Evolutionary conservation across 1,140 invertebrate genomes (phyloP), one percentile per base, ranked within the genome.

Genomic region (Choristoneura fumiferana): DNA sequence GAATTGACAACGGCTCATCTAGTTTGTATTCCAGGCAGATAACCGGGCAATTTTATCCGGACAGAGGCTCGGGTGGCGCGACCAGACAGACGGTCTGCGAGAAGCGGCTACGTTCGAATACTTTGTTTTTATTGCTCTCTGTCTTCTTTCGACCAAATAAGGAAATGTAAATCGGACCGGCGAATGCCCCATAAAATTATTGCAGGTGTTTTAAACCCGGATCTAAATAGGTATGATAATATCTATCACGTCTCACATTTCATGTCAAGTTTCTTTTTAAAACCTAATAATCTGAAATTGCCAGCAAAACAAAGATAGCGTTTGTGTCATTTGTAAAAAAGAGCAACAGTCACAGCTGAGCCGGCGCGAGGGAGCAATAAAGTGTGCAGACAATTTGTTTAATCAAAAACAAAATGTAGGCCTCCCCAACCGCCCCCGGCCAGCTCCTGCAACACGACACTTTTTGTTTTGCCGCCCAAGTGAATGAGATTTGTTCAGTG

Each of bases 391-490:
- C 84, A 84, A 86, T 87, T 87, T 87, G 82, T 86, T 85, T 87
- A 87, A 87, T 87, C 84, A 87, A 85, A 87, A 83, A 87, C 74
- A 81, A 84, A 56, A 85, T 79, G 79, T 77, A 73, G 73, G 73
- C 69, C 58, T 62, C 60, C 61, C 69, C 57, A 38, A 6, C 52
- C 60, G 34, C 15, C 60, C 58, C 53, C 49, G 17, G 53, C 54
- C 57, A 45, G 57, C 37, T 59, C 61, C 61, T 60, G 75, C 75
- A 76, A 81, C 69, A 58, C 68, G 72, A 82, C 73, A 80, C 79
- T 81, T 81, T 81, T 81, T 81, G 75, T 82, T 78, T 69, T 64
- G 65, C 69, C 71, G 63, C 62, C 29, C 56, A 17, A 36, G 15
- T 54, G 62, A 69, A 71, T 70, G 62, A 76, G 72, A 76, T 77